Conservation (phyloP, 2,888 invertebrate genomes). For the Xylocampa areola region DNA sequence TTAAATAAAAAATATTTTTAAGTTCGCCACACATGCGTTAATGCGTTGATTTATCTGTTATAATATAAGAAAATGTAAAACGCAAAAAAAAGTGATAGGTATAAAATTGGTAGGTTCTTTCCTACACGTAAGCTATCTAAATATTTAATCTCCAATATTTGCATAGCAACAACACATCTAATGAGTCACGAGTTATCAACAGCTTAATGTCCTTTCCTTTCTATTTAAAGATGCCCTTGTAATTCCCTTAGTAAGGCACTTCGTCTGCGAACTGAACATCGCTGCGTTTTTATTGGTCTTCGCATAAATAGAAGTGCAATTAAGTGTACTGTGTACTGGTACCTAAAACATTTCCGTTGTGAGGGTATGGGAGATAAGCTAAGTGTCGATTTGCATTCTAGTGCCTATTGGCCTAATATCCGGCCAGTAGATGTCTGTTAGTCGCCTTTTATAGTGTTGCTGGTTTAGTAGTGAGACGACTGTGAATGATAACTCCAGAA, state of each 20-base stretch:
- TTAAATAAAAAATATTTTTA: no score
- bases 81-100: no score
- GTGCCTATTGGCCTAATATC: neutral
- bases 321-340: slow-evolving; percentile 3
- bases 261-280: slow-evolving; percentile 28
- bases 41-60: no score
- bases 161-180: slow-evolving; percentile 28
- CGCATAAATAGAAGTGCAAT: slow-evolving; percentile 33
- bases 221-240: slow-evolving; percentile 51
- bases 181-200: slow-evolving; percentile 36
- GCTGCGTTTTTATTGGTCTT: slow-evolving; percentile 35
- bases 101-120: no score
- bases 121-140: no score
- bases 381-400: slow-evolving; percentile 36
- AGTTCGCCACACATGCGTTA: no score
- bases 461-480: no score
- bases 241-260: slow-evolving; percentile 38
- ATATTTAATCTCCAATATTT: neutral
- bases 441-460: neutral
- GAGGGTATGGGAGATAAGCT: slow-evolving; percentile 31
- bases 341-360: slow-evolving; percentile 30
- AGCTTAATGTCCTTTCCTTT: slow-evolving; percentile 38
- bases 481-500: neutral
- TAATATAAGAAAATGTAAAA: no score
- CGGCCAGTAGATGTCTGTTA: slow-evolving; percentile 5